A percentile compares a stretch with the other conserved stretches of the same genome.
Conservation (phyloP, 53 echinoderm and acorn worm genomes). For the Luidia sarsii region DNA sequence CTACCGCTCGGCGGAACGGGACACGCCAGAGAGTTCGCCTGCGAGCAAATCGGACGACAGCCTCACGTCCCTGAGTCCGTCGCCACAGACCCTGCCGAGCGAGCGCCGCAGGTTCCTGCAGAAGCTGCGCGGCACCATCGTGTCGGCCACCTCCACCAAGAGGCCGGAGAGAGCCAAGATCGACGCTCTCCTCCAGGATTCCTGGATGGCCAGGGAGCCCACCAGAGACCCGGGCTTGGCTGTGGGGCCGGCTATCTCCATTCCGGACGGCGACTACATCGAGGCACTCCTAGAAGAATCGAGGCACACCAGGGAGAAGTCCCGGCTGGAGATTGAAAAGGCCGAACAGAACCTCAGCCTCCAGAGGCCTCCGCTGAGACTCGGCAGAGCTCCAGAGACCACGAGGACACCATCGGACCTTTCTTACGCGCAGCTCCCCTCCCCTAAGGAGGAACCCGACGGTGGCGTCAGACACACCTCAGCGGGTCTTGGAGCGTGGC, state of each 20-base stretch:
- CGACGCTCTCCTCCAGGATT: constrained; percentile 60
- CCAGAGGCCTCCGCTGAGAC: constrained; percentile 6
- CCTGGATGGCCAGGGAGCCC: constrained; percentile 17
- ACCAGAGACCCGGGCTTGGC: neutral
- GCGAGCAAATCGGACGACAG: neutral
- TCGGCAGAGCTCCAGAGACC: too few species aligned
- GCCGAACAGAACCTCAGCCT: constrained; percentile 74
- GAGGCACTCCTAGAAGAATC: constrained; percentile 69
- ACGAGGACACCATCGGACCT: too few species aligned
- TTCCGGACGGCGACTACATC: constrained; percentile 31
- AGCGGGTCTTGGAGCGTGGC: neutral
- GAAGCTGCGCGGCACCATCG: constrained; percentile 68
- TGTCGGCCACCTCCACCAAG: constrained; percentile 64
- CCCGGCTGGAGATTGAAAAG: constrained; percentile 81
- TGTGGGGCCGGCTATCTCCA: neutral
- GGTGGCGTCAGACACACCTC: neutral
- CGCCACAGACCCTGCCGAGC: constrained; percentile 57
- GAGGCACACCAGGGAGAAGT: constrained; percentile 61
- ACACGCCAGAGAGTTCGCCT: neutral
- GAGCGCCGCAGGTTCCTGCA: constrained; percentile 77
- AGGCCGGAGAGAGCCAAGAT: constrained; percentile 63
- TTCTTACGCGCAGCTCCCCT: too few species aligned
- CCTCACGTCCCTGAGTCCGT: constrained; percentile 2
- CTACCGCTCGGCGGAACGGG: neutral
- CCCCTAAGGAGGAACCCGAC: neutral